Base-by-base conservation (phyloP, 1,140 invertebrate genomes). In the Drosophila ogumai region DNA sequence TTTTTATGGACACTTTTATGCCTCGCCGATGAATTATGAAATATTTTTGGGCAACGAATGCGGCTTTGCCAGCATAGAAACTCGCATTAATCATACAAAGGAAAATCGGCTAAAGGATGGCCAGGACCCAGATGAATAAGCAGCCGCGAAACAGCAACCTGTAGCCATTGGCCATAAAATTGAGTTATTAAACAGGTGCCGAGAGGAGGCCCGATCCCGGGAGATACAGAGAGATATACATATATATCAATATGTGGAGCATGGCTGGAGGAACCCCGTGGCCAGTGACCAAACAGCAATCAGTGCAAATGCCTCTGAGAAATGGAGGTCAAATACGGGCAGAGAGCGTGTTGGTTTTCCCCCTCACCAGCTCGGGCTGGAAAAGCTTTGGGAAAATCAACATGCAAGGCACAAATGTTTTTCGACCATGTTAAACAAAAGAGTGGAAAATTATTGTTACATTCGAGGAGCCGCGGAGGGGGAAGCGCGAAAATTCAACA, bases 101-200 rank as follows among this genome's bases (percentile, higher is more conserved):
- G 38, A 31, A 46, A 52, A 68, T 81, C 79, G 73, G 49, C 75
- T 56, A 67, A 84, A 79, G 81, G 81, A 78, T 82, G 50, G 76
- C 81, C 60, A 54, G 50, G 40, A 65, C 50, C 52, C 63, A 71
- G 67, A 76, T 84, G 69, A 79, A 84, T 84, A 84, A 75, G 68
- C 58, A 75, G 63, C 71, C 75, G 52, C 41, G 19, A 54, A 10
- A 19, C 15, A 36, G 28, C 82, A 77, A 85, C 58, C 81, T 84
- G 81, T 81, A 60, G 72, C 36, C 55, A 32, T 32, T 32, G 44
- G 36, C 76, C 76, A 84, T 84, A 86, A 86, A 85, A 86, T 85
- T 81, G 81, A 85, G 78, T 81, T 86, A 85, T 85, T 86, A 86
- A 85, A 86, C 81, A 85, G 82, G 81, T 85, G 81, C 68, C 25